Percentiles rank a stretch among this genome's conserved stretches.
Evolutionary conservation across 2,113 vertebrate species (phyloP).

Genomic region (Murina feae): DNA sequence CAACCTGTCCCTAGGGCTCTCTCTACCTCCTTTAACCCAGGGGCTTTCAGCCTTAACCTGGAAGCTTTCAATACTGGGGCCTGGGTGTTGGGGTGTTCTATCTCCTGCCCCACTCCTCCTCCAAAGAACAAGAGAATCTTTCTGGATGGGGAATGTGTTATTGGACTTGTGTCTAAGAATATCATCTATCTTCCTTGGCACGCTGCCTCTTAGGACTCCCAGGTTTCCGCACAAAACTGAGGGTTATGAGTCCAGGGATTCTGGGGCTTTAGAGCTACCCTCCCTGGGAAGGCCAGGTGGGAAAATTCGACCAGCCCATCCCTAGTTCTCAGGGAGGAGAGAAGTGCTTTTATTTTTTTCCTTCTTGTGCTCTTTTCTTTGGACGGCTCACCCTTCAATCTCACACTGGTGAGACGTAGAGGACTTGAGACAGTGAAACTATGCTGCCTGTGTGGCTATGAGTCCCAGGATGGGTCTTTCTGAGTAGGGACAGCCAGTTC

Average conservation of each 20-base stretch:
- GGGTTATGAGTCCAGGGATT: background rate
- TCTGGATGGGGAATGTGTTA: background rate
- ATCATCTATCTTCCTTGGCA: background rate
- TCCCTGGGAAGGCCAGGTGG: background rate
- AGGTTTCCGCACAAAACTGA: background rate
- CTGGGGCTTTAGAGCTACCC: background rate
- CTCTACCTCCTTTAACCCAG: background rate
- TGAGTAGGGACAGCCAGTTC: background rate
- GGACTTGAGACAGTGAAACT: background rate
- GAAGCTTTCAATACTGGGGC: background rate
- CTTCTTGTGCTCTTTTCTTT: background rate
- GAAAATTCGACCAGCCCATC: background rate
- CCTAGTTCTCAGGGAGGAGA: background rate
- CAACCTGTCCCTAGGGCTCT: background rate
- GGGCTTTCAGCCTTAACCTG: background rate
- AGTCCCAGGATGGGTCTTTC: background rate
- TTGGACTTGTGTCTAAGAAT: background rate
- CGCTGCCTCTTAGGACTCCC: background rate
- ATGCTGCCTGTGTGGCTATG: background rate
- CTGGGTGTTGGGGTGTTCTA: background rate
- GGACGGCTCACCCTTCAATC: background rate
- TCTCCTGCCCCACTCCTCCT: background rate
- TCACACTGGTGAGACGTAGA: background rate
- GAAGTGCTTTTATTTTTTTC: background rate
- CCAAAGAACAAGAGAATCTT: background rate